Conservation (phyloP, 2,113 vertebrate species). For the Dolichallabes microphthalmus region DNA sequence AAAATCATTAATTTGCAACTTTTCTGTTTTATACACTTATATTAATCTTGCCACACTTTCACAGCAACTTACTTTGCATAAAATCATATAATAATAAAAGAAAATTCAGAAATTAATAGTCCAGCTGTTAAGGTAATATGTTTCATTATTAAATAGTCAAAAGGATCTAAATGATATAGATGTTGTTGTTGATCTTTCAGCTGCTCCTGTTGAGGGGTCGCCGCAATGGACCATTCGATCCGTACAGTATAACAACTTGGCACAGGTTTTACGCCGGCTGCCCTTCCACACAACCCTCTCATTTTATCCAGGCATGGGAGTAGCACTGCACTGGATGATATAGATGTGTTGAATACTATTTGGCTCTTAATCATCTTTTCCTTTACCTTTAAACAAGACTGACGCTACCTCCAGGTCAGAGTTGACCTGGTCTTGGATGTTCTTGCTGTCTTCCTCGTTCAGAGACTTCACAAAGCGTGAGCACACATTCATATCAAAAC, state of each 20-base stretch:
- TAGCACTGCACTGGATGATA: too few relatives aligned
- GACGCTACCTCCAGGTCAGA: conserved; percentile 98
- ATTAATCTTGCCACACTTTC: neutral
- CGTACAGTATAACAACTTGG: too few relatives aligned
- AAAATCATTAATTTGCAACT: neutral
- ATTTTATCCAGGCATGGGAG: too few relatives aligned
- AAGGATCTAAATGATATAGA: neutral
- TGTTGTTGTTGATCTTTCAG: too few relatives aligned
- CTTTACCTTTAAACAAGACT: conserved; percentile 93
- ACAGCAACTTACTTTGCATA: neutral
- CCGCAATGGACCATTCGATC: too few relatives aligned
- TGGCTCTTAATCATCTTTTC: neutral
- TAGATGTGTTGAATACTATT: neutral
- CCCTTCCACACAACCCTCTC: too few relatives aligned
- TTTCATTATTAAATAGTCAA: neutral
- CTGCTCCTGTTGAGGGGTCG: too few relatives aligned
- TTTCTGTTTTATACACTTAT: neutral
- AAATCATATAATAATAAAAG: neutral
- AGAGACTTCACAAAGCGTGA: conserved; percentile 96
- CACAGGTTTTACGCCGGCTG: too few relatives aligned
- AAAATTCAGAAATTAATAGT: neutral
- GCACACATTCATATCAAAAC: conserved; percentile 99
- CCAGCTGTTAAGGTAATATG: neutral
- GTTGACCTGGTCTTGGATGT: conserved; percentile 99
- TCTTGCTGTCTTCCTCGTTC: conserved; percentile 98